phyloP scores from a whole-genome alignment of 2,113 vertebrate genomes.

The Semnornis frantzii region DNA sequence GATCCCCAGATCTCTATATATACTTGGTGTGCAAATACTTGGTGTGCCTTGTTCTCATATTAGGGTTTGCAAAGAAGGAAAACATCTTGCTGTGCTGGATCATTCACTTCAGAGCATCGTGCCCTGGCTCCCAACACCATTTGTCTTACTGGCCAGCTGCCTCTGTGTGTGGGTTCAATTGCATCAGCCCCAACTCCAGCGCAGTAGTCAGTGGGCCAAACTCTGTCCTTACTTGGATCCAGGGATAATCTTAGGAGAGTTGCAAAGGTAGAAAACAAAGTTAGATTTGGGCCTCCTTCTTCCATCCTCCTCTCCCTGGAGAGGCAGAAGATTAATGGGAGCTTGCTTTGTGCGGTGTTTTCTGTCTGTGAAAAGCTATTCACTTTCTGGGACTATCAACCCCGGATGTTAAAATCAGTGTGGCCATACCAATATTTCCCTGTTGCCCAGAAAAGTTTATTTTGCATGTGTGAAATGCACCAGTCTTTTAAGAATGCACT shows the following conservation, averaged over 20 bases:
- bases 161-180: slow-evolving; percentile 42
- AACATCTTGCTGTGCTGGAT: slow-evolving; percentile 53
- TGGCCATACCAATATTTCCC: background rate
- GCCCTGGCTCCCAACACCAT: slow-evolving; percentile 50
- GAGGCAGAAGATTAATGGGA: slow-evolving; percentile 1
- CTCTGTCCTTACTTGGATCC: slow-evolving; percentile 31
- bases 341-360: background rate
- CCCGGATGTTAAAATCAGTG: background rate
- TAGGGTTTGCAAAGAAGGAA: slow-evolving; percentile 56
- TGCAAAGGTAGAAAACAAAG: slow-evolving; percentile 52
- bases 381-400: background rate
- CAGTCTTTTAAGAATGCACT: background rate
- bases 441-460: background rate
- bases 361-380: background rate
- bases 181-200: slow-evolving; percentile 43
- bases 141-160: slow-evolving; percentile 54
- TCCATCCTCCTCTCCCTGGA: background rate
- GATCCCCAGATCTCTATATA: slow-evolving; percentile 42
- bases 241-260: background rate
- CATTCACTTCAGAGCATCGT: slow-evolving; percentile 45
- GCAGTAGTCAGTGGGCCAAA: slow-evolving; percentile 19
- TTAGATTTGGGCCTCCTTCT: background rate
- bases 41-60: slow-evolving; percentile 35
- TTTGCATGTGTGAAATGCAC: background rate
- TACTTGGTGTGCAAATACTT: slow-evolving; percentile 10